Evolutionary conservation across 2,888 invertebrate species (phyloP).

Genomic region (Crematogaster levior): DNA sequence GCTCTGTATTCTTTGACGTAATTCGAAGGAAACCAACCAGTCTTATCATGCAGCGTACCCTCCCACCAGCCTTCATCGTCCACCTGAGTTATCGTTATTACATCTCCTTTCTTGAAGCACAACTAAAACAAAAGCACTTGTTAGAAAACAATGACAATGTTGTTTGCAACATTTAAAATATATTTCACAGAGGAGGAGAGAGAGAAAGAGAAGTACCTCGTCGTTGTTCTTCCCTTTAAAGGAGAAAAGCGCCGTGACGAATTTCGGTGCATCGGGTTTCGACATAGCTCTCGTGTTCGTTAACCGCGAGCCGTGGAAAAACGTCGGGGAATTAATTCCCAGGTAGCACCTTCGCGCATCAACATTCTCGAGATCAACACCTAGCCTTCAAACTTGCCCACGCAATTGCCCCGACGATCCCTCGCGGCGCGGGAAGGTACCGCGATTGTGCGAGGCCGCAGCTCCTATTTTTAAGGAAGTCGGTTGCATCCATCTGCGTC

Average conservation of each 20-base stretch:
- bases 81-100: conserved; percentile 98
- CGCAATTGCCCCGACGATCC: not conserved
- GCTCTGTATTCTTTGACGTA: conserved; percentile 96
- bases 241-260: conserved; percentile 96
- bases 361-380: not conserved
- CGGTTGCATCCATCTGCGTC: not conserved
- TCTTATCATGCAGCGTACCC: conserved; percentile 97
- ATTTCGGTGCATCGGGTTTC: conserved; percentile 81
- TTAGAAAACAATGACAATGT: not conserved
- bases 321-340: not conserved
- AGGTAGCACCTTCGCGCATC: not conserved
- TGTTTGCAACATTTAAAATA: not conserved
- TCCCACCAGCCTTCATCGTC: conserved; percentile 99
- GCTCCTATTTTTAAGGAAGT: not conserved
- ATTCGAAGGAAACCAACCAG: conserved; percentile 99
- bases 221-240: conserved; percentile 99
- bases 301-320: not conserved
- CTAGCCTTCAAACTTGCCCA: not conserved
- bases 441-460: too few relatives aligned
- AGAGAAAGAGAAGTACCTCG: conserved; percentile 88
- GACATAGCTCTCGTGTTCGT: conserved; percentile 73
- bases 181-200: too few relatives aligned
- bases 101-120: conserved; percentile 97
- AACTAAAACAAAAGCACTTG: conserved; percentile 87
- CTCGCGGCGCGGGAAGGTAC: not conserved